A percentile compares a stretch with the other conserved stretches of the same genome.
phyloP scores from a whole-genome alignment of 2,113 vertebrate genomes.

The Dryoscopus gambensis region DNA sequence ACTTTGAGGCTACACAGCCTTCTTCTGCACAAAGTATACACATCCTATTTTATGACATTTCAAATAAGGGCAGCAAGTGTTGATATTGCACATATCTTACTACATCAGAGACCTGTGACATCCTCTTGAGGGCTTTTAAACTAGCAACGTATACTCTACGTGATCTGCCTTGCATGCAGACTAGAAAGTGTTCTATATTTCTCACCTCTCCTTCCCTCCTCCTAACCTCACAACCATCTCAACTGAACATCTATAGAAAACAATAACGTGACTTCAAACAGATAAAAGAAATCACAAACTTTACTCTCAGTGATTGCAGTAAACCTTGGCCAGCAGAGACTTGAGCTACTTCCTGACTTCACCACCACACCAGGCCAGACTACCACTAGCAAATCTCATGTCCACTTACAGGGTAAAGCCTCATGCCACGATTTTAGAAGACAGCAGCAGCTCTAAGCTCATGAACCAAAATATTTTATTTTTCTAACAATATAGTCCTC shows the following conservation, averaged over 20 bases:
- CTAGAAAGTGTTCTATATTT: slow-evolving; percentile 14
- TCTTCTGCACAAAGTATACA: neutral
- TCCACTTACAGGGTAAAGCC: neutral
- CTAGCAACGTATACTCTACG: neutral
- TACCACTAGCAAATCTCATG: neutral
- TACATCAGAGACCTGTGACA: neutral
- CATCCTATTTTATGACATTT: neutral
- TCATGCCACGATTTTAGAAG: neutral
- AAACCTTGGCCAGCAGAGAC: neutral
- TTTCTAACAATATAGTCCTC: neutral
- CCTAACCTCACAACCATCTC: neutral
- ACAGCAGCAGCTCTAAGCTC: neutral
- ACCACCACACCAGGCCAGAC: neutral
- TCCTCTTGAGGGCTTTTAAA: slow-evolving; percentile 48
- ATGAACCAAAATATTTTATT: neutral
- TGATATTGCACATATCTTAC: neutral
- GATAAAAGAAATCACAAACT: neutral
- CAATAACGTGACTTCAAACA: neutral
- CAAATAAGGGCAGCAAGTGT: neutral
- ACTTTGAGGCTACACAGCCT: neutral
- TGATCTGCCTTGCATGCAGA: slow-evolving; percentile 8
- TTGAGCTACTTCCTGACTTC: neutral
- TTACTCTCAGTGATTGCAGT: neutral
- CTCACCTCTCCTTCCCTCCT: slow-evolving; percentile 1
- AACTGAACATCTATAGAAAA: neutral